A percentile compares a stretch with the other conserved stretches of the same genome.
Evolutionary conservation across 1,140 invertebrate genomes (phyloP).

Genomic region (Mya arenaria): DNA sequence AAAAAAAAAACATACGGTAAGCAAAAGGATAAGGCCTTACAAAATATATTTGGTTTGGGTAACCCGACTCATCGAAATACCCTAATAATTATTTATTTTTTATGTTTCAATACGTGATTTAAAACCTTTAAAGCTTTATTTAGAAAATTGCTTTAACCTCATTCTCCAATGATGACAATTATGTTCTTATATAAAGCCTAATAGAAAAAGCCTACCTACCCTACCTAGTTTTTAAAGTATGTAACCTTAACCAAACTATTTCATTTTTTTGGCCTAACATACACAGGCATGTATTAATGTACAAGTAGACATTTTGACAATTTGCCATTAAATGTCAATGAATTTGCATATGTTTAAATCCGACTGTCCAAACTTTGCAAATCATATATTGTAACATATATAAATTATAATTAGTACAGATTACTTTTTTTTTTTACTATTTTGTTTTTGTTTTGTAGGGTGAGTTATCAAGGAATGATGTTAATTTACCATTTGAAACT

Average conservation of each 20-base stretch:
- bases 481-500: conserved; percentile 44
- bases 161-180: neutral
- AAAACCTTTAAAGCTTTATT: neutral
- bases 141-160: neutral
- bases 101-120: too few species aligned
- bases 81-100: too few species aligned
- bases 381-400: too few species aligned
- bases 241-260: neutral
- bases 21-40: neutral
- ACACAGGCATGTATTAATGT: neutral
- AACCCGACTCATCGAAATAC: too few species aligned
- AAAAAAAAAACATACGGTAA: neutral
- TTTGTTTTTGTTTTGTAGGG: too few species aligned
- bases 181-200: neutral
- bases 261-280: neutral
- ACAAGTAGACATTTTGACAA: too few species aligned
- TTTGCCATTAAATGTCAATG: too few species aligned
- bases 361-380: too few species aligned
- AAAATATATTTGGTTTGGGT: neutral
- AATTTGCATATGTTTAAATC: too few species aligned
- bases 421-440: too few species aligned
- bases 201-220: neutral
- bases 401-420: too few species aligned
- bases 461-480: too few species aligned
- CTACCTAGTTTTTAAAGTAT: neutral